Conservation (phyloP, 2,113 vertebrate genomes). For the Ia io region DNA sequence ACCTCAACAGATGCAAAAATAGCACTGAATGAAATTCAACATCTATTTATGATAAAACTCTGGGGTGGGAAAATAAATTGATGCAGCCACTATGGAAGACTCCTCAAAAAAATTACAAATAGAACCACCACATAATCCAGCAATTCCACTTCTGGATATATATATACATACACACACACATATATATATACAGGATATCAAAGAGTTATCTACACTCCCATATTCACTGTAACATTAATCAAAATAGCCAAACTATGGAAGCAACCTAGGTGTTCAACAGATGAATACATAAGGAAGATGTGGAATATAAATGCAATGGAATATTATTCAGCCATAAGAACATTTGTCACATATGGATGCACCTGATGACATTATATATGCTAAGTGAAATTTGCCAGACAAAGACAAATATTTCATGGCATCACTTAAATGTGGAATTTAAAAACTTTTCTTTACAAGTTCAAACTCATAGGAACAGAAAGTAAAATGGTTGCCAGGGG, state of each 20-base stretch:
- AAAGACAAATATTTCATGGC: background rate
- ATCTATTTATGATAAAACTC: background rate
- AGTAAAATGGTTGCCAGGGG: background rate
- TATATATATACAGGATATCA: background rate
- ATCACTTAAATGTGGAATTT: background rate
- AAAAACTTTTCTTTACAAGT: background rate
- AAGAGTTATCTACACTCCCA: background rate
- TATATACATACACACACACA: too few relatives aligned
- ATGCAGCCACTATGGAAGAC: background rate
- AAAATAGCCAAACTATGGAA: background rate
- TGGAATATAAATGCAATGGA: background rate
- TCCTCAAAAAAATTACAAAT: background rate
- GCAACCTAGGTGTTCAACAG: background rate
- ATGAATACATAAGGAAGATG: background rate
- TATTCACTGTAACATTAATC: background rate
- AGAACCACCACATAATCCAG: background rate
- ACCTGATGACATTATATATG: background rate
- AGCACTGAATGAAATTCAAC: background rate
- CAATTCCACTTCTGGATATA: background rate
- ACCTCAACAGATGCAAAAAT: background rate
- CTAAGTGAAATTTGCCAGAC: background rate
- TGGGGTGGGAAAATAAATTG: background rate
- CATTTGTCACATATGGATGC: background rate
- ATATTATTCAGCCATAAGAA: background rate
- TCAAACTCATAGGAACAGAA: background rate